Conservation (phyloP, 2,888 invertebrate species). For the Machimus atricapillus region DNA sequence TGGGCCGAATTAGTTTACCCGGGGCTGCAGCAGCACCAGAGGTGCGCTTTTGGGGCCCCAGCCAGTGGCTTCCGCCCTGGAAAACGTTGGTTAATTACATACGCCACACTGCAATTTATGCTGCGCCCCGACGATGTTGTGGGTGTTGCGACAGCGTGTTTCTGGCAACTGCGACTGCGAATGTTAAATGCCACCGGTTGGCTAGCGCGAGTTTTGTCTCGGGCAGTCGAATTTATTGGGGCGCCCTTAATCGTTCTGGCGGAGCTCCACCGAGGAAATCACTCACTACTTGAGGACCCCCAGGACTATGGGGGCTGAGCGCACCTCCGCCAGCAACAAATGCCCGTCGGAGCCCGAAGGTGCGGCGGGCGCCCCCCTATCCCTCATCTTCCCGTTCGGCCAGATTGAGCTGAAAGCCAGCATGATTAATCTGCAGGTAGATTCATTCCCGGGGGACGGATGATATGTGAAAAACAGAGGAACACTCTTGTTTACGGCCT, state of each 20-base stretch:
- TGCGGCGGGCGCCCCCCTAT: neutral
- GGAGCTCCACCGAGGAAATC: neutral
- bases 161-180: constrained; percentile 10
- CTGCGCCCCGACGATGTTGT: constrained; percentile 5
- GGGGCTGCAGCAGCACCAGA: neutral
- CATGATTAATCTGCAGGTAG: neutral
- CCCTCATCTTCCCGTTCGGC: too few species aligned
- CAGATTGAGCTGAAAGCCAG: neutral
- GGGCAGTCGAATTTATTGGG: constrained; percentile 19
- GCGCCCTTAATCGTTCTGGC: neutral
- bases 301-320: neutral
- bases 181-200: neutral
- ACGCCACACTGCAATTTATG: constrained; percentile 13
- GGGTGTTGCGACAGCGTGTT: constrained; percentile 24
- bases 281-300: neutral
- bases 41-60: neutral
- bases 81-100: constrained; percentile 3
- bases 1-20: constrained; percentile 10
- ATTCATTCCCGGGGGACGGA: neutral
- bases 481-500: neutral
- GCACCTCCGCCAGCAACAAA: neutral
- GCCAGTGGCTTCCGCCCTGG: neutral
- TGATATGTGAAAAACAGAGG: neutral
- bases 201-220: constrained; percentile 8
- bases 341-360: neutral